Conservation (phyloP, 2,113 vertebrate species). For the Cyphomyrus plagiostoma region DNA sequence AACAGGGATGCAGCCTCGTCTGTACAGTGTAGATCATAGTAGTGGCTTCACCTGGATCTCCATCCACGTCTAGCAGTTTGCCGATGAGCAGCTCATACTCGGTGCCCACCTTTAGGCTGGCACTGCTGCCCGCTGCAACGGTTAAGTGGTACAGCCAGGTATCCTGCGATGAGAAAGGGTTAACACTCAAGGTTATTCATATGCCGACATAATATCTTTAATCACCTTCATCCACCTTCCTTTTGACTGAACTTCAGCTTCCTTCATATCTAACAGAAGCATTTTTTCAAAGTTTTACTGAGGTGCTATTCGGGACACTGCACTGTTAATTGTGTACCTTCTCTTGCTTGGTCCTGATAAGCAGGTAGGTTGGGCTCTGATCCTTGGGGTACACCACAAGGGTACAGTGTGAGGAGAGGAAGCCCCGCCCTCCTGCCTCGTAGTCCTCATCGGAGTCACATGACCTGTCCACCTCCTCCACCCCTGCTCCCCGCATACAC, state of each 20-base stretch:
- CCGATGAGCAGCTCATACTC: conserved; percentile 74
- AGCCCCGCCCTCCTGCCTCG: conserved; percentile 68
- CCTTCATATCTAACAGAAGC: neutral
- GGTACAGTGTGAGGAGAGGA: conserved; percentile 77
- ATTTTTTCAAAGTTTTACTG: neutral
- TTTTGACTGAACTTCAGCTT: neutral
- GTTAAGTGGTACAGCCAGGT: conserved; percentile 82
- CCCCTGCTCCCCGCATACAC: conserved; percentile 63
- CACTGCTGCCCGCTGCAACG: conserved; percentile 69
- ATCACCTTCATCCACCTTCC: neutral
- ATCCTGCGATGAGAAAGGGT: conserved; percentile 52
- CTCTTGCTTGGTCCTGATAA: conserved; percentile 81
- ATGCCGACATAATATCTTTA: neutral
- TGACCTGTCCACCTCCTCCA: conserved; percentile 82
- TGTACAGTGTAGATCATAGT: neutral
- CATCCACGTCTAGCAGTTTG: conserved; percentile 73
- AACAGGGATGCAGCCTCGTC: too few relatives aligned
- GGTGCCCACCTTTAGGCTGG: conserved; percentile 69
- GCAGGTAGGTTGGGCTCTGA: conserved; percentile 79
- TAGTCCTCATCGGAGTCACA: conserved; percentile 87
- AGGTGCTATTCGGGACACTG: neutral
- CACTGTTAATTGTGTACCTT: conserved; percentile 57
- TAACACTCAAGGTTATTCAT: neutral
- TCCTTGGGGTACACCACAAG: conserved; percentile 75
- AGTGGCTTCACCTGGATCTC: conserved; percentile 69